Evolutionary conservation across 92 coral and sea anemone species (phyloP).

Genomic region (Porites divaricata): DNA sequence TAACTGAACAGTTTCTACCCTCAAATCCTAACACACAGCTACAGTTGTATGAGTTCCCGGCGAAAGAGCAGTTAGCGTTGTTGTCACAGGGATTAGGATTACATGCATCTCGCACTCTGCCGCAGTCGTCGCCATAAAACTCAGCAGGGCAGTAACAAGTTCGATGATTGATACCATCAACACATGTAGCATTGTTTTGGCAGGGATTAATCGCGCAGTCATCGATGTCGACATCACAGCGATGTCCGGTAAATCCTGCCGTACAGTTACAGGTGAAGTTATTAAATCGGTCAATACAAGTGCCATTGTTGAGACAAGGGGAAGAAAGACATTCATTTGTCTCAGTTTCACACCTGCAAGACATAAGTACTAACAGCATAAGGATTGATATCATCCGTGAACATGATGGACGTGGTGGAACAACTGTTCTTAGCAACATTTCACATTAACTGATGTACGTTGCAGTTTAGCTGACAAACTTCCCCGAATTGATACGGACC

Average conservation of each 20-base stretch:
- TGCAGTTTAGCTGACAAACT: too few relatives aligned
- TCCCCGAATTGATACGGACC: too few relatives aligned
- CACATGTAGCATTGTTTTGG: slow-evolving; percentile 73
- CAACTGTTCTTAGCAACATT: background rate
- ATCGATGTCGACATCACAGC: slow-evolving; percentile 71
- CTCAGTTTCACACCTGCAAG: slow-evolving; percentile 14
- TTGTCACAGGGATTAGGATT: slow-evolving; percentile 64
- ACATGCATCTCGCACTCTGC: slow-evolving; percentile 53
- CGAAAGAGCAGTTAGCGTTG: slow-evolving; percentile 62
- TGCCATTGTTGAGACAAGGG: slow-evolving; percentile 81
- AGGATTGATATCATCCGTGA: background rate
- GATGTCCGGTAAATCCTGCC: slow-evolving; percentile 73
- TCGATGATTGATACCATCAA: slow-evolving; percentile 62
- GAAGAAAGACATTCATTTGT: slow-evolving; percentile 6
- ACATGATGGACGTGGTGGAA: background rate
- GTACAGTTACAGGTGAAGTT: slow-evolving; percentile 76
- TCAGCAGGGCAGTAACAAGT: slow-evolving; percentile 67
- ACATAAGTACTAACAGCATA: background rate
- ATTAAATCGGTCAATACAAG: slow-evolving; percentile 66
- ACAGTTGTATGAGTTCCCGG: slow-evolving; percentile 67
- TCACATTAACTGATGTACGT: too few relatives aligned
- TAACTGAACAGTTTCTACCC: slow-evolving; percentile 69
- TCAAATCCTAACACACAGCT: slow-evolving; percentile 69
- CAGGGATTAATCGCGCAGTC: slow-evolving; percentile 76
- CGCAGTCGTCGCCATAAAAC: slow-evolving; percentile 36